These are phyloP conservation scores for Hololepta plana DNA, from an alignment of 2,888 invertebrate genomes.

Conservation along the genomic window DNA sequence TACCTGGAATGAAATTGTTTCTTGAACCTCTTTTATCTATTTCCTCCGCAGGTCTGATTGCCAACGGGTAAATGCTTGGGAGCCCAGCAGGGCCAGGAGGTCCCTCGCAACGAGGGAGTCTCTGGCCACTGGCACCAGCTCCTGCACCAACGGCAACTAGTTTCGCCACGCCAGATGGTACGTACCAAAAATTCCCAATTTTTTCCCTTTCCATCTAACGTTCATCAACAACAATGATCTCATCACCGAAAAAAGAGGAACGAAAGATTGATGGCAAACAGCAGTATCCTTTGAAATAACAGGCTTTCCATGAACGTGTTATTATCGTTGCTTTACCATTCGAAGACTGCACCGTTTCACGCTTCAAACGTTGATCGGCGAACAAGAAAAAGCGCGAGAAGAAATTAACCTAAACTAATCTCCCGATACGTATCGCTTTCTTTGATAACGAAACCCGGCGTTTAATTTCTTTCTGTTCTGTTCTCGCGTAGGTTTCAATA, in stretches of 20 bases:
- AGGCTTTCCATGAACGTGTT: neutral
- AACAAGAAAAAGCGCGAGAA: too few species aligned
- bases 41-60: too few species aligned
- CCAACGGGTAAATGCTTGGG: conserved; percentile 26
- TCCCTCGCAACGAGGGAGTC: conserved; percentile 24
- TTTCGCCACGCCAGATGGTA: conserved; percentile 25
- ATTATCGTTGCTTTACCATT: too few species aligned
- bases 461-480: too few species aligned
- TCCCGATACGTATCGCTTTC: too few species aligned
- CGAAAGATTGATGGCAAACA: neutral
- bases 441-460: too few species aligned
- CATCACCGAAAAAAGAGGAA: too few species aligned
- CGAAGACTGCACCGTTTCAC: too few species aligned
- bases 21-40: too few species aligned
- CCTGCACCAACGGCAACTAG: conserved; percentile 23
- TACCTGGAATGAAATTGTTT: too few species aligned
- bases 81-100: conserved; percentile 27
- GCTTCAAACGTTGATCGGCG: too few species aligned
- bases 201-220: conserved; percentile 5
- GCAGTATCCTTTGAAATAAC: conserved; percentile 1
- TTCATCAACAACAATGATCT: neutral
- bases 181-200: conserved; percentile 11
- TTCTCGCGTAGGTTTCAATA: conserved; percentile 47
- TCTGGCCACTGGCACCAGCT: conserved; percentile 33
- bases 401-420: too few species aligned